Evolutionary conservation across 2,888 invertebrate genomes (phyloP).

Genomic region (Meteorus cinctellus): DNA sequence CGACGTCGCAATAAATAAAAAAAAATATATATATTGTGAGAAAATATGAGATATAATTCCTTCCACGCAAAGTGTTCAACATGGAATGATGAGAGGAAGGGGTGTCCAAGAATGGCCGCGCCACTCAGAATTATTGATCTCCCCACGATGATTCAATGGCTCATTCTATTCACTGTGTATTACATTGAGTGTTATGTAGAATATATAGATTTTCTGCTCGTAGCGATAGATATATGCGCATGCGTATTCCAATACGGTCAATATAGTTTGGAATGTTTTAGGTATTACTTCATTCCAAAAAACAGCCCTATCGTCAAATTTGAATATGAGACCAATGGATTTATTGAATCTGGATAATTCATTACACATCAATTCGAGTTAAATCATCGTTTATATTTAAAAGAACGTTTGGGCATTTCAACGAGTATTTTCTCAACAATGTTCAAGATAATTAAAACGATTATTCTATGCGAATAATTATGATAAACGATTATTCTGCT

Average conservation of each 20-base stretch:
- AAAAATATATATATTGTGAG: no score
- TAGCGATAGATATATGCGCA: neutral
- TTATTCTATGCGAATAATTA: neutral
- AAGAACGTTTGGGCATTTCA: neutral
- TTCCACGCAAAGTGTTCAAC: no score
- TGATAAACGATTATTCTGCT: neutral
- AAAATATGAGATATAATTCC: no score
- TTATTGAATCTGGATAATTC: no score
- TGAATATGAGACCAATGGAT: no score
- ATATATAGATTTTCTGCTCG: neutral
- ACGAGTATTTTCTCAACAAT: neutral
- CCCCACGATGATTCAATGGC: neutral
- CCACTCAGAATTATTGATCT: neutral
- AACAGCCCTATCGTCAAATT: no score
- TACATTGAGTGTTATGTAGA: no score
- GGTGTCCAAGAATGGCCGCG: neutral
- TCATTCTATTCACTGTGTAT: no score
- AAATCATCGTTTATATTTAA: neutral
- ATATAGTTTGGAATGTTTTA: neutral
- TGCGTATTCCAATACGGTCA: neutral
- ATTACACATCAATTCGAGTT: no score
- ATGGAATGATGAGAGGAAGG: no score
- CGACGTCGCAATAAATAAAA: no score
- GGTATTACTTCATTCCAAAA: no score
- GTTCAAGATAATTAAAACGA: neutral